Base-by-base conservation (phyloP, 2,888 invertebrate species). In the Lacanobia wlatinum region DNA sequence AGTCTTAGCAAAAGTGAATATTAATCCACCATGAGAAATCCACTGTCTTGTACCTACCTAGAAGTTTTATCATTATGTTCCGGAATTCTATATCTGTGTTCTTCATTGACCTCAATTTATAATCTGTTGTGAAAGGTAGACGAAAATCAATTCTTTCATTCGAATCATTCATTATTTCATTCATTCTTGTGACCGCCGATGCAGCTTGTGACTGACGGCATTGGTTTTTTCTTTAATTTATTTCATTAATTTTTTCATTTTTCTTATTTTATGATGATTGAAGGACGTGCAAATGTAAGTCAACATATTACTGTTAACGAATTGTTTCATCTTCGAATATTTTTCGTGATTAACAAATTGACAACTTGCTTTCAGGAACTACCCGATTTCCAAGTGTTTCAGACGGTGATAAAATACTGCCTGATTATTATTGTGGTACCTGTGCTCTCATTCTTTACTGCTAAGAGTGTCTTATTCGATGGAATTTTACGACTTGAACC, bases 351-450 rank as follows among this genome's bases (percentile, higher is more conserved):
- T 60, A 28, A 79, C 23, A 52, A 70, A 64, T 46, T 68, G 16
- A 59, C 79, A 88, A 88, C 84, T 83, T 87, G 28, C 81, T 96
- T 96, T 85, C 92, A 97, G 97, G 97, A 97, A 89, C 89, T 97
- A 90, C 96, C 97, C 80, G 98, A 98, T 92, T 96, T 97, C 86
- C 97, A 97, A 90, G 97, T 98, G 12, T 98, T 98, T 91, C 97
- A 96, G 91, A 97, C 97, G 82, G 98, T 98, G 64, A 97, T 98
- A 77, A 97, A 97, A 87, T 98, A 98, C 92, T 98, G 97, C 91
- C 93, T 98, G 70, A 95, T 98, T 74, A 98, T 98, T 86, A 97
- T 98, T 77, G 96, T 97, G 64, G 96, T 98, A 77, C 98, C 98
- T 38, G 97, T 98, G 61, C 84, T 97, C 40, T 97, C 98, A 28